Base-by-base conservation (phyloP, 2,113 vertebrate genomes). In the Pteronura brasiliensis region DNA sequence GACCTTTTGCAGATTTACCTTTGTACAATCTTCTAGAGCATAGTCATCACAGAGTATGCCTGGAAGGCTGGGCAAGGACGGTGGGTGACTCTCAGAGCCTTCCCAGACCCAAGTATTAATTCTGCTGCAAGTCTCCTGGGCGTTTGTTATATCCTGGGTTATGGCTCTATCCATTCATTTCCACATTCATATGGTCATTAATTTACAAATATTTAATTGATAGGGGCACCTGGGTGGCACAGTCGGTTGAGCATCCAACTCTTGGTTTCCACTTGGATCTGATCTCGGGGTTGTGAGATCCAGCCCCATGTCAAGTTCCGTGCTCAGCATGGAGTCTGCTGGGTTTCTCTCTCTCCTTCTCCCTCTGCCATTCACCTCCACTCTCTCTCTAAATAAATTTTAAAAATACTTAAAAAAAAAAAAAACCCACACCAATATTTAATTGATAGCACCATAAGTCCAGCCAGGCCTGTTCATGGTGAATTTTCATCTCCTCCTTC, bases 401-500 rank as follows among this genome's bases (percentile, higher is more conserved):
- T 15, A 7, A 7, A 65, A 65, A 65, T 65, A 31, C 59, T 61
- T 67, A 9, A 36, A n/a, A 69, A 69, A 9, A 36, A n/a, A 69
- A 69, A 69, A 69, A 69, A 10, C 3, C 3, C 17, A n/a, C n/a
- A 80, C 67, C 85, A 36, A 92, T 61, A 42, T 69, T 88, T 71
- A 14, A 42, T 29, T 27, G 23, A 31, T 59, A 82, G 15, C 69
- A 17, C 31, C 36, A 23, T 76, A 34, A 86, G 47, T 44, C 87
- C 63, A 72, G 12, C 17, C 1, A 67, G 34, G n/a, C 1, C 49
- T 39, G 1, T 42, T 69, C 65, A n/a, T 52, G 21, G 34, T 57
- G 88, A 79, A 44, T 83, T 76, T 92, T 87, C 9, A 88, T 74
- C 15, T 23, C 77, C n/a, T 96, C 34, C 47, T 92, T 74, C 92